Evolutionary conservation across 2,113 vertebrate species (phyloP).

Genomic region (Aythya baeri): DNA sequence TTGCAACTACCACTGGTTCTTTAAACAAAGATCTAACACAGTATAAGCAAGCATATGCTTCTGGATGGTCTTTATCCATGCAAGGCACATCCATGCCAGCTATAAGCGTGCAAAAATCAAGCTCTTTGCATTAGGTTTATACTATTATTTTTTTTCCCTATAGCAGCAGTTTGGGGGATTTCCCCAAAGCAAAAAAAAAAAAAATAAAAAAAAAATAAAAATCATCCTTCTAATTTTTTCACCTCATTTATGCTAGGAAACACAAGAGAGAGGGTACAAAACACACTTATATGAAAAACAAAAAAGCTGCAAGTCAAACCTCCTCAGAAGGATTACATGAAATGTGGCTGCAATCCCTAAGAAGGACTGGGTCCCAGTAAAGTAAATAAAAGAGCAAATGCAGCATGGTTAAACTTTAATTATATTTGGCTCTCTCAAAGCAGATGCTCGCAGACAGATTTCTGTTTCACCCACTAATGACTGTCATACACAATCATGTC

Average conservation of each 20-base stretch:
- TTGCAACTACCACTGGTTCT: neutral
- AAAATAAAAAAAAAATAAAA: too few relatives aligned
- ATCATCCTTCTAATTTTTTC: neutral
- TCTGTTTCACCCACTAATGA: slow-evolving; percentile 64
- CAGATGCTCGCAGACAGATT: slow-evolving; percentile 66
- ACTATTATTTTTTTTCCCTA: too few relatives aligned
- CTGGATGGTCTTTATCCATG: neutral
- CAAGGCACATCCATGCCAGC: neutral
- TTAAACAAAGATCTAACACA: neutral
- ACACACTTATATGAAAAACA: neutral
- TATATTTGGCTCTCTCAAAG: slow-evolving; percentile 56
- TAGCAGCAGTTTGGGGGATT: neutral
- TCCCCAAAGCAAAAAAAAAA: neutral
- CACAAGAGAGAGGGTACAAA: neutral
- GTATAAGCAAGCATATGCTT: neutral
- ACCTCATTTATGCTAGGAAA: neutral
- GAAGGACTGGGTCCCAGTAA: neutral
- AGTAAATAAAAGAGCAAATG: slow-evolving; percentile 60
- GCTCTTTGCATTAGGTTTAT: neutral
- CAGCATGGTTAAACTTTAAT: slow-evolving; percentile 55
- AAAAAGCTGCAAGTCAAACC: neutral
- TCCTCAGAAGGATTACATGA: neutral
- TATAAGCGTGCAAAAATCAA: neutral
- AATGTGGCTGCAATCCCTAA: neutral
- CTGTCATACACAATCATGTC: slow-evolving; percentile 67